Conservation (phyloP, 2,888 invertebrate species). For the Euproctis similis region DNA sequence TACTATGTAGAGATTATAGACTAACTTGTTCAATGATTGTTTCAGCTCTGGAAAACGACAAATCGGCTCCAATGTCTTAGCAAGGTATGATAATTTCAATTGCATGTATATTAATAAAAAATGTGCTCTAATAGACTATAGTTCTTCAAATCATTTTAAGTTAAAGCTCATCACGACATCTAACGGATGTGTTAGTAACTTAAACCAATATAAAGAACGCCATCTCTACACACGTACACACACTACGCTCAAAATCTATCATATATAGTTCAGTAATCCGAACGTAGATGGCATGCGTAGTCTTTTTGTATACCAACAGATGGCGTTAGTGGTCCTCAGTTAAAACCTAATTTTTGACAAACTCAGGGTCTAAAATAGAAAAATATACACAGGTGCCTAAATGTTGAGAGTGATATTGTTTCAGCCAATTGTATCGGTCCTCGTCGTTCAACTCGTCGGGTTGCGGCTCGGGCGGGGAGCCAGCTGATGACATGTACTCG, state of each 20-base stretch:
- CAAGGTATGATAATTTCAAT: slow-evolving; percentile 78
- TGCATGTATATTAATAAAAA: no score
- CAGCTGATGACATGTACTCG: slow-evolving; percentile 95
- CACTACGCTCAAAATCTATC: slow-evolving; percentile 6
- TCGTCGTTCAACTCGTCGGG: slow-evolving; percentile 95
- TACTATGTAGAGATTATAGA: no score
- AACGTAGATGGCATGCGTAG: slow-evolving; percentile 33
- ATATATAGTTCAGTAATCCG: not conserved
- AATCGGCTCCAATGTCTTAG: slow-evolving; percentile 90
- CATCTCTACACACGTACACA: slow-evolving; percentile 30
- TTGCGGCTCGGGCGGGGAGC: slow-evolving; percentile 92
- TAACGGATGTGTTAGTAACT: no score
- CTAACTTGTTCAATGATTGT: no score
- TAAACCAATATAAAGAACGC: no score
- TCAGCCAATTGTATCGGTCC: slow-evolving; percentile 92
- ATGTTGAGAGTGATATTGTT: slow-evolving; percentile 40
- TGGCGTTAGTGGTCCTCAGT: slow-evolving; percentile 23
- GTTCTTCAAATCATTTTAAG: no score
- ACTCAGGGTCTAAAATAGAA: slow-evolving; percentile 10
- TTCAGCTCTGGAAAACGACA: slow-evolving; percentile 88
- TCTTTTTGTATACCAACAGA: slow-evolving; percentile 18
- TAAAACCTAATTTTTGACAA: slow-evolving; percentile 5
- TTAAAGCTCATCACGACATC: no score
- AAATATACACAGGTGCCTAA: no score
- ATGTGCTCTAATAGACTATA: no score